Evolutionary conservation across 2,888 invertebrate species (phyloP).

Genomic region (Candidula unifasciata): DNA sequence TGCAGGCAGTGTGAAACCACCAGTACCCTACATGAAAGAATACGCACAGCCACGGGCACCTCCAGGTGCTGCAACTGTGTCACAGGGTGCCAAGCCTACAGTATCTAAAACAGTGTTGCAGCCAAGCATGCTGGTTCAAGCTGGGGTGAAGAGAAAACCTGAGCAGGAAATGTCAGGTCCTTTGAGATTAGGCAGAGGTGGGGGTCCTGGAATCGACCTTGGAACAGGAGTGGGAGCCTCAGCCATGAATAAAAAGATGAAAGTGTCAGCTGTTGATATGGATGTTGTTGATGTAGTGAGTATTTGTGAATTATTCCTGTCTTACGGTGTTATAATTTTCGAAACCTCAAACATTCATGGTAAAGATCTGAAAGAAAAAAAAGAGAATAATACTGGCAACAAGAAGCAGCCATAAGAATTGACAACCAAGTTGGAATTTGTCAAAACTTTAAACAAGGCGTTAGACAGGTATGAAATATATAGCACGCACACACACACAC

Average conservation of each 20-base stretch:
- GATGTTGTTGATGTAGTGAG: slow-evolving; percentile 27
- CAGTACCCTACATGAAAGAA: slow-evolving; percentile 18
- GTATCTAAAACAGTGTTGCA: slow-evolving; percentile 17
- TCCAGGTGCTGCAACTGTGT: slow-evolving; percentile 50
- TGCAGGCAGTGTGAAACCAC: slow-evolving; percentile 20
- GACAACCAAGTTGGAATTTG: too few species aligned
- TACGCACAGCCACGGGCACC: slow-evolving; percentile 31
- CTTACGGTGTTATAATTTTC: too few species aligned
- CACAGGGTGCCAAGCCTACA: slow-evolving; percentile 26
- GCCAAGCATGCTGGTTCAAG: slow-evolving; percentile 18
- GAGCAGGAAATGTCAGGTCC: slow-evolving; percentile 44
- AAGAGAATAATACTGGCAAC: too few species aligned
- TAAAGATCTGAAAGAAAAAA: too few species aligned
- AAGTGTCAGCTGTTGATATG: slow-evolving; percentile 20
- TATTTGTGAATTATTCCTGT: background rate
- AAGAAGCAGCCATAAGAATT: too few species aligned
- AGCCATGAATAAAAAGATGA: slow-evolving; percentile 37
- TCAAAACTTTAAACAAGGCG: too few species aligned
- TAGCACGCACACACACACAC: too few species aligned
- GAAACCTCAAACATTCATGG: too few species aligned
- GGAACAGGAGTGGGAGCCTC: slow-evolving; percentile 19
- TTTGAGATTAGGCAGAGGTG: slow-evolving; percentile 46
- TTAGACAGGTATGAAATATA: too few species aligned
- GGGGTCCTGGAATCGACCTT: slow-evolving; percentile 48
- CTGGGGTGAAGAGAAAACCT: slow-evolving; percentile 39